These are phyloP conservation scores for Torymus aiolomorphi DNA, from an alignment of 2,888 invertebrate species.

Conservation along the genomic window DNA sequence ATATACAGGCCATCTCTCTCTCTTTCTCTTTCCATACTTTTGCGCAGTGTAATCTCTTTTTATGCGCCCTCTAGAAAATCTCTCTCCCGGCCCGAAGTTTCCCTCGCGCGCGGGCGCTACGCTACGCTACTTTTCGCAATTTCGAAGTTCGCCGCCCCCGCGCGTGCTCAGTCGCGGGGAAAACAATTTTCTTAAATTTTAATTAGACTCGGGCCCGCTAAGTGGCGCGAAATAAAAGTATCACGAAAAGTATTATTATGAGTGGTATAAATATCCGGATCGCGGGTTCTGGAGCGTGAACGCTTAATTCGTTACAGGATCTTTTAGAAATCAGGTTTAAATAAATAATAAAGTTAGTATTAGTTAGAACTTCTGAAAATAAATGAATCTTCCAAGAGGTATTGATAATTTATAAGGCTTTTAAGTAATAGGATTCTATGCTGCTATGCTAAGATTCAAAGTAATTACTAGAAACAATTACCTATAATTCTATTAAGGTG, in stretches of 20 bases:
- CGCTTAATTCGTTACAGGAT: background rate
- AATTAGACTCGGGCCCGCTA: constrained; percentile 38
- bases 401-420: too few relatives aligned
- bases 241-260: constrained; percentile 1
- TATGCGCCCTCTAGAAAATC: constrained; percentile 38
- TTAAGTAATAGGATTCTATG: too few relatives aligned
- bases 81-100: constrained; percentile 19
- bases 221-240: constrained; percentile 47
- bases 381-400: too few relatives aligned
- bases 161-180: constrained; percentile 14
- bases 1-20: too few relatives aligned
- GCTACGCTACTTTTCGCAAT: constrained; percentile 42
- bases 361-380: too few relatives aligned
- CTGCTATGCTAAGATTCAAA: too few relatives aligned
- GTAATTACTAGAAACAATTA: too few relatives aligned
- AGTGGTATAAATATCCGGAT: constrained; percentile 37
- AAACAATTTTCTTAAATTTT: constrained; percentile 56
- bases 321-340: too few relatives aligned
- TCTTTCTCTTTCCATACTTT: background rate
- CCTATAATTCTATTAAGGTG: too few relatives aligned
- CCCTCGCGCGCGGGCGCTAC: background rate
- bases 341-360: too few relatives aligned
- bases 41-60: constrained; percentile 47
- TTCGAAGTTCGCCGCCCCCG: constrained; percentile 37
- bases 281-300: background rate